Evolutionary conservation across 2,888 invertebrate genomes (phyloP).

Genomic region (Platypus cylindrus): DNA sequence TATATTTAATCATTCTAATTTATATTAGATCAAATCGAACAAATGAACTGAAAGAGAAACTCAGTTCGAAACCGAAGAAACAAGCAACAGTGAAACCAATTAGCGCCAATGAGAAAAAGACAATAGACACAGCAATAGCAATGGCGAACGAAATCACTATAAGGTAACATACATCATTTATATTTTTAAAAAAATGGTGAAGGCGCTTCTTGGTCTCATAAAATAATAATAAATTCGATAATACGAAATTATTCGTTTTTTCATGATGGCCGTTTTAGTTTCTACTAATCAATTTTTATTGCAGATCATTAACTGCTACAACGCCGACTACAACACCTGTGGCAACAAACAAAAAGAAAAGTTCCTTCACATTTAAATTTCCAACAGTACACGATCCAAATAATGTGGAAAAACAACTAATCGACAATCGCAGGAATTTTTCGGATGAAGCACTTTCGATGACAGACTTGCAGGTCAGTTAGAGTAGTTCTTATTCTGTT

Average conservation of each 20-base stretch:
- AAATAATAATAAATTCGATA: too few relatives aligned
- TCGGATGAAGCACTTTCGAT: conserved; percentile 79
- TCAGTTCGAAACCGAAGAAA: conserved; percentile 33
- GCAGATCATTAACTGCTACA: conserved; percentile 30
- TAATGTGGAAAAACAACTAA: conserved; percentile 38
- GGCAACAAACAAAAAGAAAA: conserved; percentile 57
- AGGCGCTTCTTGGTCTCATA: too few relatives aligned
- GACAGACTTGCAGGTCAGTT: conserved; percentile 73
- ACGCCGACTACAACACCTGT: conserved; percentile 44
- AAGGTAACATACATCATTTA: conserved; percentile 16
- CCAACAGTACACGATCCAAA: conserved; percentile 39
- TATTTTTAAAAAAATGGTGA: too few relatives aligned
- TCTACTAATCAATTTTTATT: conserved; percentile 2
- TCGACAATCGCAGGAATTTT: conserved; percentile 64
- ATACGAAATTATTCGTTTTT: too few relatives aligned
- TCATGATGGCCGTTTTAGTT: background rate
- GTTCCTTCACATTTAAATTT: conserved; percentile 62
- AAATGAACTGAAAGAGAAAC: conserved; percentile 52
- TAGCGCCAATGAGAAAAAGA: conserved; percentile 84
- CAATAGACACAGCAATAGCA: conserved; percentile 83
- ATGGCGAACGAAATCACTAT: conserved; percentile 81
- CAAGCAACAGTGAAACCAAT: conserved; percentile 70
- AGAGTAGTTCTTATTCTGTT: conserved; percentile 3
- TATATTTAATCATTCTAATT: conserved; percentile 2
- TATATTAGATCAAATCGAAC: conserved; percentile 41